phyloP scores from a whole-genome alignment of 2,113 vertebrate species.

The Anguilla japonica region DNA sequence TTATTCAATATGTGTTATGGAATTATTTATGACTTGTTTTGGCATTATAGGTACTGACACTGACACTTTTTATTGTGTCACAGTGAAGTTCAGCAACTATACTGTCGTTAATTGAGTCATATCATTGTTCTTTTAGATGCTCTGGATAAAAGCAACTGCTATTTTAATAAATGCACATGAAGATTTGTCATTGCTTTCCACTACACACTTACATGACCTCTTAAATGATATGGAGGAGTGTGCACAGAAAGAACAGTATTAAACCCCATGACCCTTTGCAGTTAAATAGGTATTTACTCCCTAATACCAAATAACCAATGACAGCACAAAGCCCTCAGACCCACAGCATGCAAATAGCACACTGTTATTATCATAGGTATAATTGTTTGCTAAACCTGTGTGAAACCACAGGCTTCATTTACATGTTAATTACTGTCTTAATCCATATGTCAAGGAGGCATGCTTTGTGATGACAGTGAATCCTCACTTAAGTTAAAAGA shows the following conservation, averaged over 20 bases:
- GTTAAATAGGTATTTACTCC: slow-evolving; percentile 60
- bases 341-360: slow-evolving; percentile 42
- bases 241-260: neutral
- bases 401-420: slow-evolving; percentile 61
- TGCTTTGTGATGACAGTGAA: slow-evolving; percentile 48
- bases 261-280: slow-evolving; percentile 47
- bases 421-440: slow-evolving; percentile 73
- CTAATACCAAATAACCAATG: slow-evolving; percentile 60
- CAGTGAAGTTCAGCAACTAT: no score
- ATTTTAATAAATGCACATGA: no score
- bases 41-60: no score
- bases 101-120: no score
- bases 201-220: neutral
- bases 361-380: slow-evolving; percentile 70
- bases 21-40: no score
- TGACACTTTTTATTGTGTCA: no score
- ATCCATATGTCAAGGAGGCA: slow-evolving; percentile 60
- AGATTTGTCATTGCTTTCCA: no score
- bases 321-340: slow-evolving; percentile 29
- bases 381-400: slow-evolving; percentile 25
- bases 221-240: neutral
- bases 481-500: slow-evolving; percentile 41
- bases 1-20: no score
- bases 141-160: no score
- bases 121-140: no score